Conservation (phyloP, 2,113 vertebrate genomes). For the Ardeotis arabs region DNA sequence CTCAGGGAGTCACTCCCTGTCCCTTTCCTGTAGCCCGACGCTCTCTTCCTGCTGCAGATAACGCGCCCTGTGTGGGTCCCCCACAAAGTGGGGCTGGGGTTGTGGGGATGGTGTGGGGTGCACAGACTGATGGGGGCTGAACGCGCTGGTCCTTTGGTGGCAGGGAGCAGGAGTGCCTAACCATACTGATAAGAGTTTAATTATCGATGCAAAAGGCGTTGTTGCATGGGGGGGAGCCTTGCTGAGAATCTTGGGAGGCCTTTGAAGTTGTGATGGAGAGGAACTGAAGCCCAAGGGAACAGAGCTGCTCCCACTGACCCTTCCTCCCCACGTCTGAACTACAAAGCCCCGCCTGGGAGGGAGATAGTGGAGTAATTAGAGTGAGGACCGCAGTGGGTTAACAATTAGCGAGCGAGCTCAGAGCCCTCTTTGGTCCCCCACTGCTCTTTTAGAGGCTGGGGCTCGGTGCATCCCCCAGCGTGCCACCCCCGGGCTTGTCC, state of each 20-base stretch:
- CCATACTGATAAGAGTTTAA: neutral
- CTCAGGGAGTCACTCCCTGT: neutral
- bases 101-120: neutral
- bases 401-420: conserved; percentile 19
- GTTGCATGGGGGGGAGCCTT: neutral
- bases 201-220: conserved; percentile 43
- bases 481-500: neutral
- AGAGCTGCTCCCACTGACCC: conserved; percentile 61
- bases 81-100: neutral
- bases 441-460: neutral
- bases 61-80: neutral
- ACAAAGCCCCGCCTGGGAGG: conserved; percentile 33
- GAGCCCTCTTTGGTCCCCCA: neutral
- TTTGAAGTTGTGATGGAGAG: conserved; percentile 67
- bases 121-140: neutral
- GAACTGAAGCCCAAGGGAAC: conserved; percentile 60
- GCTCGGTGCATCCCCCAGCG: accelerated
- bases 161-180: neutral
- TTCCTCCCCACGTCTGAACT: neutral
- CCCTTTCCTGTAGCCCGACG: neutral
- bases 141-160: neutral
- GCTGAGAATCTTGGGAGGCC: conserved; percentile 60
- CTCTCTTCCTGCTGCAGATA: neutral
- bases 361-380: conserved; percentile 8
- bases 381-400: neutral